phyloP scores from a whole-genome alignment of 2,113 vertebrate species.

The Ellobius talpinus region DNA sequence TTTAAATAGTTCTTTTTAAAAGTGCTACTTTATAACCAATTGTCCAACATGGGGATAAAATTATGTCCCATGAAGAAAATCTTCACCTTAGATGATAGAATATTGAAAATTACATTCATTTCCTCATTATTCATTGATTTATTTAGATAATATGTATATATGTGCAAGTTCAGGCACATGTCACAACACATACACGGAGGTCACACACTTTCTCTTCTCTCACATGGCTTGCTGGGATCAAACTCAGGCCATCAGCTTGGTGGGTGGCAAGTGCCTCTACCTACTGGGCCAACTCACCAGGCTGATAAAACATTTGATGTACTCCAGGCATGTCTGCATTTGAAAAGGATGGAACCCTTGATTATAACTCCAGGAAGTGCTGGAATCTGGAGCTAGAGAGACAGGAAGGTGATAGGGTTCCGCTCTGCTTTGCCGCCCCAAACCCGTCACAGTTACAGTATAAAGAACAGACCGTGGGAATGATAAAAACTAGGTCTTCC shows the following conservation, averaged over 20 bases:
- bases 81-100: not conserved
- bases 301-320: not conserved
- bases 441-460: not conserved
- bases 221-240: not conserved
- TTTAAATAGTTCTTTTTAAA: not conserved
- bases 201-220: not conserved
- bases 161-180: no score
- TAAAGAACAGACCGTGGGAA: not conserved
- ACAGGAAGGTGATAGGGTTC: not conserved
- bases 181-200: not conserved
- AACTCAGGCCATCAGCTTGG: not conserved
- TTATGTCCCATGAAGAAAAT: not conserved
- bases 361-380: not conserved
- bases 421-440: not conserved
- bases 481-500: not conserved
- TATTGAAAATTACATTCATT: not conserved
- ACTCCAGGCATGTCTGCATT: not conserved
- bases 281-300: not conserved
- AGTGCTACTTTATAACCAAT: not conserved
- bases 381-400: not conserved
- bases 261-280: not conserved
- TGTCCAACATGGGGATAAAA: conserved; percentile 43
- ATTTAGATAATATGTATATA: not conserved
- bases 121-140: not conserved
- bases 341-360: conserved; percentile 3